These are phyloP conservation scores for Geotrupes spiniger DNA, from an alignment of 2,888 invertebrate genomes.

Conservation along the genomic window DNA sequence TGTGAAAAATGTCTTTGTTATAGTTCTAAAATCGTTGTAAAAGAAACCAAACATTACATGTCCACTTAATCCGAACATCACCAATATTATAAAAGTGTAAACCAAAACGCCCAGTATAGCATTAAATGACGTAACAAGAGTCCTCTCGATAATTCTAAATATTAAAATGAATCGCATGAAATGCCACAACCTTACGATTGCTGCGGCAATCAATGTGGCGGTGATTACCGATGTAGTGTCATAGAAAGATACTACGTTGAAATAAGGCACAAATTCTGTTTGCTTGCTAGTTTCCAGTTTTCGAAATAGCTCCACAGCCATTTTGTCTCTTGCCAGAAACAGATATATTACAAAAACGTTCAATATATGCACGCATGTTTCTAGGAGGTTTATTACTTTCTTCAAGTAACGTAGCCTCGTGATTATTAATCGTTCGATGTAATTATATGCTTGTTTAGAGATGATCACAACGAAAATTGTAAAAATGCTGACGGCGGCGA, in stretches of 20 bases:
- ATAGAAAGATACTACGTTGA: slow-evolving; percentile 21
- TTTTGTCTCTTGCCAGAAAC: slow-evolving; percentile 5
- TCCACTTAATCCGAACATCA: slow-evolving; percentile 20
- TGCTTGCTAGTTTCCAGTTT: slow-evolving; percentile 24
- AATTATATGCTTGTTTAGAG: slow-evolving; percentile 11
- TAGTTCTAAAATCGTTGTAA: too few species aligned
- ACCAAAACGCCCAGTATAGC: slow-evolving; percentile 19
- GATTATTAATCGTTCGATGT: too few species aligned
- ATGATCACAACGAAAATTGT: slow-evolving; percentile 24
- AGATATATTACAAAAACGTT: too few species aligned
- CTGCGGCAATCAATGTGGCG: slow-evolving; percentile 24
- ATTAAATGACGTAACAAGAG: slow-evolving; percentile 16
- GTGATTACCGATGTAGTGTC: slow-evolving; percentile 22
- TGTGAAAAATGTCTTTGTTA: slow-evolving; percentile 15
- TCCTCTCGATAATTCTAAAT: slow-evolving; percentile 28
- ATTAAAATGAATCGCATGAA: slow-evolving; percentile 27
- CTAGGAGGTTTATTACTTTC: too few species aligned
- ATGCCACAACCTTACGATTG: slow-evolving; percentile 29
- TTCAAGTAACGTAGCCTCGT: too few species aligned
- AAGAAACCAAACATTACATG: neutral
- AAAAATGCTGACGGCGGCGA: too few species aligned
- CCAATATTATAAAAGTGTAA: slow-evolving; percentile 19
- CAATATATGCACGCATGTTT: too few species aligned
- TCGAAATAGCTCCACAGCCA: slow-evolving; percentile 22
- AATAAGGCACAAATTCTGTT: slow-evolving; percentile 28